Base-by-base conservation (phyloP, 2,888 invertebrate species). In the Phania funesta region DNA sequence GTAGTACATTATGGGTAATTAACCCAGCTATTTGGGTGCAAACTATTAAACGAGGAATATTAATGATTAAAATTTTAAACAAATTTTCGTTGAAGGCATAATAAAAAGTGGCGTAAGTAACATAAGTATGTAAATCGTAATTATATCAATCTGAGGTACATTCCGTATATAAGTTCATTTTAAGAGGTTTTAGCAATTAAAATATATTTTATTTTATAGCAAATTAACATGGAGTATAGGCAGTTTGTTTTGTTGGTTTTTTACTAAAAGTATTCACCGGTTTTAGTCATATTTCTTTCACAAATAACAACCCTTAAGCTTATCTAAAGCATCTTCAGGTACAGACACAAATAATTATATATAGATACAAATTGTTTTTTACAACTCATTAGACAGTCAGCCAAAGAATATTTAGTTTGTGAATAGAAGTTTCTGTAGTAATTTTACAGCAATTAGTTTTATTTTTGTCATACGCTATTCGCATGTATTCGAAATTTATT, bases 401-500 rank as follows among this genome's bases (percentile, higher is more conserved):
- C 62, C 48, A 56, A 48, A 64, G 62, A 16, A 64, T 46, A 71
- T 75, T 64, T 80, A 46, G 60, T 70, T 22, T 46, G 70, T 64
- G 80, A 65, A 70, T 71, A 60, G 9, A 70, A 71, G 29, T 65
- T 58, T 71, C 65, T 20, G 22, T 38, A 52, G 75, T 71, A 71
- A 80, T 80, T 80, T 80, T 65, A 67, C 70, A 80, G 80, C 80
- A 76, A 80, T 76, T 76, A 71, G 41, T 24, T 76, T 46, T 26
- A 32, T 24, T 80, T 50, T 56, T 54, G 16, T 26, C 16, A 56
- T 44, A 46, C 11, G 54, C 5, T 1, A 54, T 35, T 11, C 22
- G 54, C 41, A 46, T 26, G 20, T 32, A 76, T 32, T 50, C 44
- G 9, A n/a, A 56, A 46, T 48, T 24, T 20, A n/a, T 26, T 64